Conservation (phyloP, 2,113 vertebrate genomes). For the Trichomycterus rosablanca region DNA sequence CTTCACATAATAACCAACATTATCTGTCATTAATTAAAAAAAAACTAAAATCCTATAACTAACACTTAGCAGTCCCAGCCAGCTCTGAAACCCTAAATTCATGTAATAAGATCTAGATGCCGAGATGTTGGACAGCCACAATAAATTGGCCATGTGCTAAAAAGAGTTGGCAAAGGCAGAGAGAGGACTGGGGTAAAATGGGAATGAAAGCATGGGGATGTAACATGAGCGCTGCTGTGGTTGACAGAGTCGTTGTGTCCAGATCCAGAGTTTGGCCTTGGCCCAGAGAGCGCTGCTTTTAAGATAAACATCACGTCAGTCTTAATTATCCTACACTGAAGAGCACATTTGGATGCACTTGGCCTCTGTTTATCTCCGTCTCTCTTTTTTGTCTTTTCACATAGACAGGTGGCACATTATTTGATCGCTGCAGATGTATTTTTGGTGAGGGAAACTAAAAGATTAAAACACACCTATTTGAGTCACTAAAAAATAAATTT, state of each 20-base stretch:
- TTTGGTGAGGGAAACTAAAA: too few relatives aligned
- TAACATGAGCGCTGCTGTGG: slow-evolving; percentile 64
- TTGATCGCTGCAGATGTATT: too few relatives aligned
- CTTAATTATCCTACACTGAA: slow-evolving; percentile 59
- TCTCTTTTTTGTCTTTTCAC: not conserved
- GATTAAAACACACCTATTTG: too few relatives aligned
- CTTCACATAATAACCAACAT: slow-evolving; percentile 63
- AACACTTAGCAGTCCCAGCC: slow-evolving; percentile 63
- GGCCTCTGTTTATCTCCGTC: not conserved
- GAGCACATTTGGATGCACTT: slow-evolving; percentile 38
- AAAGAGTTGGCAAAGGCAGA: slow-evolving; percentile 23
- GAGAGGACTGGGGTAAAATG: slow-evolving; percentile 40
- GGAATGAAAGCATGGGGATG: slow-evolving; percentile 60
- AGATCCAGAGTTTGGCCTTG: slow-evolving; percentile 59
- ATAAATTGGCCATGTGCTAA: slow-evolving; percentile 69
- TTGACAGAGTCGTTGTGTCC: slow-evolving; percentile 59
- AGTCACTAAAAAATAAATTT: too few relatives aligned
- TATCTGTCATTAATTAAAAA: too few relatives aligned
- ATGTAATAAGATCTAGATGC: slow-evolving; percentile 71
- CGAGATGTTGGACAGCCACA: slow-evolving; percentile 66
- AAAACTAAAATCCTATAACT: slow-evolving; percentile 58
- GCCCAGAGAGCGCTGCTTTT: slow-evolving; percentile 56
- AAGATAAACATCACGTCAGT: slow-evolving; percentile 66
- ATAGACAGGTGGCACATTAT: too few relatives aligned
- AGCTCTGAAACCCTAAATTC: slow-evolving; percentile 63